Conservation (phyloP, 2,113 vertebrate species). For the Nymphicus hollandicus region DNA sequence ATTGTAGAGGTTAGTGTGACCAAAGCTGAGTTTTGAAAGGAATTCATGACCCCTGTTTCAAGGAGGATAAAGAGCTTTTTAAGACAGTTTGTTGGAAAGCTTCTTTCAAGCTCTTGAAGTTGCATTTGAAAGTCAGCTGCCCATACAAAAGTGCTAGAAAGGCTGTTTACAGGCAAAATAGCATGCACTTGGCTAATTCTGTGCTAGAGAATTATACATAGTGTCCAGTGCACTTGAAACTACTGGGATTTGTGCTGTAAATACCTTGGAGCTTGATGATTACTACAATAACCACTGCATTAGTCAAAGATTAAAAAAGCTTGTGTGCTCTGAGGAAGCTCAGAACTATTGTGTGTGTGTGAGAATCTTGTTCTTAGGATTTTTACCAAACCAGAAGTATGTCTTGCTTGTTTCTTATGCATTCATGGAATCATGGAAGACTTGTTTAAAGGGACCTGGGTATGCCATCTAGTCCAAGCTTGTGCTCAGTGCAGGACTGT, state of each 20-base stretch:
- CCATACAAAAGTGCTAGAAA: not conserved
- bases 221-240: not conserved
- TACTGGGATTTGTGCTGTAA: not conserved
- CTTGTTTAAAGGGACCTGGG: not conserved
- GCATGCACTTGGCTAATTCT: not conserved
- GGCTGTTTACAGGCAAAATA: not conserved
- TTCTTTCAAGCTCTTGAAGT: not conserved
- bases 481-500: not conserved
- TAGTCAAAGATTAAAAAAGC: not conserved
- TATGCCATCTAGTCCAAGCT: not conserved
- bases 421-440: not conserved
- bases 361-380: not conserved
- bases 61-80: not conserved
- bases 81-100: not conserved
- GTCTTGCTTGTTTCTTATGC: not conserved
- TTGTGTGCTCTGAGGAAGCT: not conserved
- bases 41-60: not conserved
- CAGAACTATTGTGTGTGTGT: not conserved
- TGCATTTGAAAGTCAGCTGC: not conserved
- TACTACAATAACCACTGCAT: not conserved
- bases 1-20: not conserved
- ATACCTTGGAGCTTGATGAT: not conserved
- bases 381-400: not conserved
- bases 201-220: not conserved
- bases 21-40: not conserved